Evolutionary conservation across 2,113 vertebrate species (phyloP), one percentile per base, ranked within the genome.

Genomic region (Apaloderma vittatum): DNA sequence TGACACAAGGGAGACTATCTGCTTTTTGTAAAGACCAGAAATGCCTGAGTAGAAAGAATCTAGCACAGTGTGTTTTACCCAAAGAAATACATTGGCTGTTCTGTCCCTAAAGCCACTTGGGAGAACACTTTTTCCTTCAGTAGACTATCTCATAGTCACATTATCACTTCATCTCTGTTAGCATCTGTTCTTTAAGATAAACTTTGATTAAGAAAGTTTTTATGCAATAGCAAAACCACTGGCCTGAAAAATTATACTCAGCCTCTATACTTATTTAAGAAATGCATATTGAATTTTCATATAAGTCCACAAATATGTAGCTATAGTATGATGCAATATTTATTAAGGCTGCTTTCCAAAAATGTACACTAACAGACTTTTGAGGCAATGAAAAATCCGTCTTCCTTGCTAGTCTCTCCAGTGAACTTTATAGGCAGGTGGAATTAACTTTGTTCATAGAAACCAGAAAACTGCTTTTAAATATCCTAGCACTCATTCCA

Each of bases 1-100:
- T 90, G 36, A 96, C 40, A 88, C 88, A 91, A 87, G 87, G 78
- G 78, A 90, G 71, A 88, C 55, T 55, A 84, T 74, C 59, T 86
- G 58, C 67, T 68, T 90, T 92, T 93, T 81, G n/a, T 76, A 96
- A 94, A 96, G 88, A 89, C 26, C 86, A 92, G 54, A 91, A 96
- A 88, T 37, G 37, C 55, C 63, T 21, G 37, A 80, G 27, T 30
- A 32, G 49, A 92, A 85, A 73, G 65, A 71, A 37, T 3, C 43
- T 9, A 87, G 66, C 66, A 74, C 55, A 55, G 51, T 15, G 55
- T 40, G 20, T 37, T 95, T 66, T 17, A 51, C 1, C 6, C 26
- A 57, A 51, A 65, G 65, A 86, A 79, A 75, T 19, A 45, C 61
- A 40, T 46, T 13, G 62, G 46, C 36, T 27, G 8, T 46, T 85